Evolutionary conservation across 2,888 invertebrate genomes (phyloP), one percentile per base, ranked within the genome.

Genomic region (Philhelius pedissequus): DNA sequence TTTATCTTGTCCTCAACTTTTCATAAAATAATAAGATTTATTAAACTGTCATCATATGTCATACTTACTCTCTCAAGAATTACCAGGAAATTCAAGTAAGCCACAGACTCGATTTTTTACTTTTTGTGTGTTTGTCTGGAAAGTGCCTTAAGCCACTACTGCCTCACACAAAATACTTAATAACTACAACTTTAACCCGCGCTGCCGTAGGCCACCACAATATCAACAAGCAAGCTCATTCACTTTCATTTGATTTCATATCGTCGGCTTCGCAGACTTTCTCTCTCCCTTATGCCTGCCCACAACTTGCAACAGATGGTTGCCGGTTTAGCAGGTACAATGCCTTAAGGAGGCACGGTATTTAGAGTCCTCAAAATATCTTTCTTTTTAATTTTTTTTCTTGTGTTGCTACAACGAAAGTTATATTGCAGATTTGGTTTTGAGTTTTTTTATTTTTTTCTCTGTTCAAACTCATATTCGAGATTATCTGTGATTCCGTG

Each of bases 261-360:
- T 60, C 22, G 30, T 38, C 18, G 8, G 15, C 43, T n/a, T 56
- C 20, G 30, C 30, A 35, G 60, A 77, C 69, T 64, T 56, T 78
- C 71, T 71, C 77, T 71, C 77, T 78, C 77, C 77, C 77, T 78
- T 78, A 69, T 77, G 70, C 70, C 62, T 64, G 62, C 70, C 70
- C 56, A 71, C 70, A 56, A 54, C 11, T 18, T 56, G 30, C 64
- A 62, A 52, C 71, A 71, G 66, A 58, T 60, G 60, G 62, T 35
- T 43, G 64, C 20, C 30, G 32, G 27, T 68, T 43, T 43, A 68
- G 11, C 56, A 62, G 68, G 40, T 62, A 62, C 15, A 35, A 27
- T 20, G 1, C 20, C 56, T 40, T 27, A 1, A 66, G 32, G 25
- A 13, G 48, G 48, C 40, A n/a, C n/a, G 30, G 8, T 74, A 66